Base-by-base conservation (phyloP, 2,113 vertebrate genomes). In the Cephalopholis sonnerati region DNA sequence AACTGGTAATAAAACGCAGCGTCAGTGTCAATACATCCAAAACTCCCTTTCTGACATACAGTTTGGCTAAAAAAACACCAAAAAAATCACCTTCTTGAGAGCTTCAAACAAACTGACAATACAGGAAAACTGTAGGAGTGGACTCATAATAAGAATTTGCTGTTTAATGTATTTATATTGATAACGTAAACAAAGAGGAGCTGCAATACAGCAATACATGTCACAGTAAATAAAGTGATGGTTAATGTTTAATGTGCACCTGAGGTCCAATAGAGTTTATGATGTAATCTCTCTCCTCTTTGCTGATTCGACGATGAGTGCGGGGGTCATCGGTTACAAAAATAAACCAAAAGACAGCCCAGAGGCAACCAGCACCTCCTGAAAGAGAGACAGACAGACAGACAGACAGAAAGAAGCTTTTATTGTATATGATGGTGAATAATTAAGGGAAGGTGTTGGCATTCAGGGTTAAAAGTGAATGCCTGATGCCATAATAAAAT, bases 261-360 rank as follows among this genome's bases (percentile, higher is more conserved):
- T 96, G 95, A 48, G 93, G 69, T 24, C 85, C 88, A 5, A 96
- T 87, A 0, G 94, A 90, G 0, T 83, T 93, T 25, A 89, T 41
- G 74, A 97, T 96, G 93, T 96, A 96, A 53, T 96, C 88, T 87
- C 68, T 94, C 92, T 97, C 97, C 27, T 66, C 29, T 48, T 91
- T 13, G 85, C 93, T 96, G 89, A 97, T 97, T 82, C 87, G 93
- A 0, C 92, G 95, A 81, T 97, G 96, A 48, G 82, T 92, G 16
- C 83, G 89, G 73, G 97, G 97, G 62, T 96, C 95, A 55, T 97
- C 94, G 0, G 95, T 94, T 53, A 95, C 96, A 0, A 96, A 74
- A 22, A 89, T 0, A 39, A 96, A 96, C 97, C 96, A 97, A 62
- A 95, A 85, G 24, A 97, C 12, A 3, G 94, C 83, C 93, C 96